Percentiles rank a stretch among this genome's conserved stretches.
These are phyloP conservation scores for Andricus quercusramuli DNA, from an alignment of 2,888 invertebrate species.

Conservation along the genomic window DNA sequence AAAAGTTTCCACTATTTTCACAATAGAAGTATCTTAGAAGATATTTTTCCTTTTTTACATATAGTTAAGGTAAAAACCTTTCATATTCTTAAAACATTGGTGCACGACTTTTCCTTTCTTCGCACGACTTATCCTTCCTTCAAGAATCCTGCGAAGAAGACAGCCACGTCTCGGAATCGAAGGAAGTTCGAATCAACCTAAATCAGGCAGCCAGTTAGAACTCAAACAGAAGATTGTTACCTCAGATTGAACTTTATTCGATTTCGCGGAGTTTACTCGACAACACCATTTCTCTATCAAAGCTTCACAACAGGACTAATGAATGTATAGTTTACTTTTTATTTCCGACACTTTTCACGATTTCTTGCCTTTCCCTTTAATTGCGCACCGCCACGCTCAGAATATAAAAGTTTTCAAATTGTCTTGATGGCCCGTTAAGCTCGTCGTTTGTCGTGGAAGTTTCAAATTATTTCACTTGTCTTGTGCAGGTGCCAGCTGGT, in stretches of 20 bases:
- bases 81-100: background rate
- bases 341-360: background rate
- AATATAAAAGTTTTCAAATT: background rate
- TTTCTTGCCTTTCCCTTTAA: background rate
- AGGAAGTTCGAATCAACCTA: conserved; percentile 52
- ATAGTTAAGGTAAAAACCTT: background rate
- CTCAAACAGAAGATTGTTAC: conserved; percentile 72
- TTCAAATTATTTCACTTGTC: conserved; percentile 70
- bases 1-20: background rate
- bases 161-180: conserved; percentile 45
- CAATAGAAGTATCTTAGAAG: background rate
- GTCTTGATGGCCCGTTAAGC: conserved; percentile 17
- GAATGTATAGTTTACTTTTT: background rate
- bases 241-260: conserved; percentile 46
- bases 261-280: conserved; percentile 50
- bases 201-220: conserved; percentile 68
- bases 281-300: conserved; percentile 45
- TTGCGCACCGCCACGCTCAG: background rate
- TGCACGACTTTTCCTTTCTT: conserved; percentile 7
- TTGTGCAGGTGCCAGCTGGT: conserved; percentile 63
- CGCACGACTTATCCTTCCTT: conserved; percentile 31
- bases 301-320: background rate
- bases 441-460: conserved; percentile 60
- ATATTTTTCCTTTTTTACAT: background rate
- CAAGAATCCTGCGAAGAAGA: conserved; percentile 27